Evolutionary conservation across 2,113 vertebrate species (phyloP).

Genomic region (Chamaetylas fuelleborni): DNA sequence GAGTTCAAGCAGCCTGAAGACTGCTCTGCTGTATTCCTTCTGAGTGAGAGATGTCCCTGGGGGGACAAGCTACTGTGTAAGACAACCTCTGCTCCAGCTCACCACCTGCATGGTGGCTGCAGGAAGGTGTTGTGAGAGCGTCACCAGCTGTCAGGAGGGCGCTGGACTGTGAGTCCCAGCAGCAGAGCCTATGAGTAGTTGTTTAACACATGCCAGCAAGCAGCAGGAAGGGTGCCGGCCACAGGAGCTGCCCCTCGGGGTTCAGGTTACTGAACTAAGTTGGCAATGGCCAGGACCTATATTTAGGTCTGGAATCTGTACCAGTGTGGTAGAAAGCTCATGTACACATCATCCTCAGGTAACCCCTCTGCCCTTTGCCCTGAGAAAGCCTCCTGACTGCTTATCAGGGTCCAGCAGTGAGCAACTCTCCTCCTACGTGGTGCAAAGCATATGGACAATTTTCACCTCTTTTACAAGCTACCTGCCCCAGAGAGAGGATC

Average conservation of each 20-base stretch:
- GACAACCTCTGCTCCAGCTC: neutral
- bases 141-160: neutral
- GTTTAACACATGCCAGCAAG: neutral
- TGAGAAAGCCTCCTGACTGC: neutral
- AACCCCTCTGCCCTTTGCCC: neutral
- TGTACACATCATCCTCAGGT: neutral
- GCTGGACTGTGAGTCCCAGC: neutral
- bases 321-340: constrained; percentile 1
- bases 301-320: constrained; percentile 50
- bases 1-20: neutral
- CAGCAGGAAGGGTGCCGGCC: neutral
- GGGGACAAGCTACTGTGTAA: neutral
- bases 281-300: neutral
- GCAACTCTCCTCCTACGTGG: neutral
- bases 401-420: neutral
- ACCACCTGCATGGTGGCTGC: rapidly evolving
- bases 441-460: neutral
- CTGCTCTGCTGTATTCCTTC: neutral
- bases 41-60: rapidly evolving
- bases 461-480: rapidly evolving
- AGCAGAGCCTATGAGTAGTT: neutral
- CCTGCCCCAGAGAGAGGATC: rapidly evolving
- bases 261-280: constrained; percentile 13
- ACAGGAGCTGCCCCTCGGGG: neutral
- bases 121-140: neutral